These are phyloP conservation scores for Neoscelio sp. DNA, from an alignment of 2,888 invertebrate genomes.

Conservation along the genomic window DNA sequence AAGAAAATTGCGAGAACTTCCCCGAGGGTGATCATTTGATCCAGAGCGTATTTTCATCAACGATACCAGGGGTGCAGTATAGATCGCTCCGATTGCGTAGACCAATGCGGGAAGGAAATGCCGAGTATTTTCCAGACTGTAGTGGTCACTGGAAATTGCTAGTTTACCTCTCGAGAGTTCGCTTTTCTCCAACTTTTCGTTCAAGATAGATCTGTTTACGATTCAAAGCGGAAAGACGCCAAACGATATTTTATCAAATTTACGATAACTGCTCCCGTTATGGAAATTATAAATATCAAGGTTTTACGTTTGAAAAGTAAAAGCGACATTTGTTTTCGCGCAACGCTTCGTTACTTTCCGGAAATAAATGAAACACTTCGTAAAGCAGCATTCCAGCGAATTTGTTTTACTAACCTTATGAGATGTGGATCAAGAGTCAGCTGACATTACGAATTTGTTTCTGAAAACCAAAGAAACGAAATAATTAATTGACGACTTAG, in stretches of 20 bases:
- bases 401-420: too few relatives aligned
- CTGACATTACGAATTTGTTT: too few relatives aligned
- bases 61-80: conserved; percentile 11
- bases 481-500: too few relatives aligned
- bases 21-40: conserved; percentile 54
- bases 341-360: too few relatives aligned
- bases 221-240: background rate
- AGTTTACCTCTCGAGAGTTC: conserved; percentile 5
- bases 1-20: conserved; percentile 48
- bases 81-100: conserved; percentile 33
- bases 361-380: too few relatives aligned
- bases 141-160: conserved; percentile 25
- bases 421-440: too few relatives aligned
- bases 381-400: too few relatives aligned
- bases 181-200: conserved; percentile 3
- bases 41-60: conserved; percentile 17
- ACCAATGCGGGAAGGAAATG: conserved; percentile 9
- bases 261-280: background rate
- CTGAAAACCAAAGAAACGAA: too few relatives aligned
- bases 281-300: background rate
- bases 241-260: background rate
- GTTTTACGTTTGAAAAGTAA: too few relatives aligned
- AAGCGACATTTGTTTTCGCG: too few relatives aligned
- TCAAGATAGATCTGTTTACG: conserved; percentile 11
- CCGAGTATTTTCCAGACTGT: conserved; percentile 12